These are phyloP conservation scores for Paracanthobrama guichenoti DNA, from an alignment of 2,113 vertebrate genomes.

Conservation along the genomic window DNA sequence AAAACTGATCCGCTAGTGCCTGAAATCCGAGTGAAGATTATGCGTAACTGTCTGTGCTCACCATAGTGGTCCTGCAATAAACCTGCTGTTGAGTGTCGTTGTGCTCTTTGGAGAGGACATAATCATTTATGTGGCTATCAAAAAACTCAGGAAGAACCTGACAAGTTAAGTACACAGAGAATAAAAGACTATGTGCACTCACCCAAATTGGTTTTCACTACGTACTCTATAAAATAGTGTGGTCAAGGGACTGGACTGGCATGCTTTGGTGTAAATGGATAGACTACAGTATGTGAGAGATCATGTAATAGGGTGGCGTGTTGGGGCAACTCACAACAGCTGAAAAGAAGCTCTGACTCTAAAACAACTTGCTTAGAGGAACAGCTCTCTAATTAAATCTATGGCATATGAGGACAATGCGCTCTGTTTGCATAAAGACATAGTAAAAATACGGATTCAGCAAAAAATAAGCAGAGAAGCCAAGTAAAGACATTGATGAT, in stretches of 20 bases:
- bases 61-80: background rate
- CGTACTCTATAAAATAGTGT: background rate
- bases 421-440: background rate
- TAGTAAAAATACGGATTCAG: background rate
- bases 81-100: background rate
- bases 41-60: background rate
- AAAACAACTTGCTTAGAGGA: background rate
- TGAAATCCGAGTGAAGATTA: background rate
- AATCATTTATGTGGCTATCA: background rate
- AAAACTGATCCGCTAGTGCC: background rate
- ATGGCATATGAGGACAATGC: background rate
- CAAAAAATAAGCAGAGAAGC: background rate
- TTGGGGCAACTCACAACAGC: background rate
- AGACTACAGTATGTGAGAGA: background rate
- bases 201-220: background rate
- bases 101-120: background rate
- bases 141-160: background rate
- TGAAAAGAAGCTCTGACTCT: background rate
- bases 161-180: background rate
- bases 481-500: background rate
- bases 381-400: conserved; percentile 4
- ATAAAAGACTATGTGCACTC: background rate
- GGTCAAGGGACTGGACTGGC: background rate
- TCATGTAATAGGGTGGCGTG: background rate
- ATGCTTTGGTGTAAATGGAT: conserved; percentile 5